Evolutionary conservation across 2,888 invertebrate genomes (phyloP).

Genomic region (Xanthorhoe designata): DNA sequence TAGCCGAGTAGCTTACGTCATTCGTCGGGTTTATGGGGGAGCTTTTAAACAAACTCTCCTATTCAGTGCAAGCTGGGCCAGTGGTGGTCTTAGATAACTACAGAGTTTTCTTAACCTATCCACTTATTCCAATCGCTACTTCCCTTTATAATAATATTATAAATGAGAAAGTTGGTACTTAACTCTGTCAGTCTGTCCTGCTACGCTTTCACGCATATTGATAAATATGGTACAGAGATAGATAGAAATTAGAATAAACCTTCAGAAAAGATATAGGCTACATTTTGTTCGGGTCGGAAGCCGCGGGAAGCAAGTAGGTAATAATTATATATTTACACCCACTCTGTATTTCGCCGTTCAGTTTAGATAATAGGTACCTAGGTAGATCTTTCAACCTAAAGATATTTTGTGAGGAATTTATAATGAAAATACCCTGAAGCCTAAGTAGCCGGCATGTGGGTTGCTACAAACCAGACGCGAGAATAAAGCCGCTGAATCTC

Average conservation of each 20-base stretch:
- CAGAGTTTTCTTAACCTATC: neutral
- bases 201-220: too few species aligned
- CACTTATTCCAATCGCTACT: neutral
- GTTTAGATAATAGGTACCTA: neutral
- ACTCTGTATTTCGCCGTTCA: neutral
- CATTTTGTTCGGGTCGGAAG: too few species aligned
- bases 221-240: too few species aligned
- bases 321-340: neutral
- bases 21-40: slow-evolving; percentile 52
- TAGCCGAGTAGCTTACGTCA: slow-evolving; percentile 71
- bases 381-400: neutral
- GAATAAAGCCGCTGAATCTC: slow-evolving; percentile 55
- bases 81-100: slow-evolving; percentile 1
- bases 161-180: too few species aligned
- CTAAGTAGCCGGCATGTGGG: slow-evolving; percentile 34
- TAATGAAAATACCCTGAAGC: slow-evolving; percentile 12
- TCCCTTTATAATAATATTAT: too few species aligned
- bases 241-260: too few species aligned
- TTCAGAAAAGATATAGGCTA: too few species aligned
- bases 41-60: slow-evolving; percentile 41
- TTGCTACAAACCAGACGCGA: slow-evolving; percentile 42
- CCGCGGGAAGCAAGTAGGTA: too few species aligned
- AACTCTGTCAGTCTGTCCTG: too few species aligned
- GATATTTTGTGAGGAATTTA: slow-evolving; percentile 2
- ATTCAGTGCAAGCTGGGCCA: slow-evolving; percentile 11